These are phyloP conservation scores for Amblyraja radiata DNA, from an alignment of 2,797 vertebrate species.

Conservation along the genomic window DNA sequence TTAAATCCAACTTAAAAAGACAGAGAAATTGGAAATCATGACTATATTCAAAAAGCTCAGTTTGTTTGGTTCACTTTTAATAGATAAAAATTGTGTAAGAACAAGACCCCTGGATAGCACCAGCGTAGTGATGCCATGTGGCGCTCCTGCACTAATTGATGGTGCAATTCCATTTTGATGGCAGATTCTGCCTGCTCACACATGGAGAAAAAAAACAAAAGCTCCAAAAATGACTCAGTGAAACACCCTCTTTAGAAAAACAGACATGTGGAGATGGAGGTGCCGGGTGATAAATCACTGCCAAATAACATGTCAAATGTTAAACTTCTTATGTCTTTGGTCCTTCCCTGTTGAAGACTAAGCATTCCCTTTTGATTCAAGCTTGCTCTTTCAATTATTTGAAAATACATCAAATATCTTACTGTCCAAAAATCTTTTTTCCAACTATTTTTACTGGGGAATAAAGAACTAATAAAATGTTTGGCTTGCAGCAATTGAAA, in stretches of 20 bases:
- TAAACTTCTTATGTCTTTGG: slow-evolving; percentile 26
- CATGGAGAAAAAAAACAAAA: slow-evolving; percentile 25
- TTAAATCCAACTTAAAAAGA: neutral
- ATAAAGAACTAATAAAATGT: neutral
- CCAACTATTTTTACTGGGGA: neutral
- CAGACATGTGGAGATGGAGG: slow-evolving; percentile 27
- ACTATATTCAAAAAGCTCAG: neutral
- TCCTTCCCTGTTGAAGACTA: neutral
- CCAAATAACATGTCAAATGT: slow-evolving; percentile 8
- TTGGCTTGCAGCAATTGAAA: neutral
- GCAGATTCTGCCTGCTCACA: slow-evolving; percentile 29
- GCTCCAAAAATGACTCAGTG: neutral
- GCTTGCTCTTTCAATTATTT: slow-evolving; percentile 8
- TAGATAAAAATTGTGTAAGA: neutral
- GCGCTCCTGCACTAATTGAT: neutral
- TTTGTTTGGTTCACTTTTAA: neutral
- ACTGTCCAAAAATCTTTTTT: neutral
- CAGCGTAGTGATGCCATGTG: neutral
- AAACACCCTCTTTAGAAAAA: slow-evolving; percentile 30
- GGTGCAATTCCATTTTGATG: slow-evolving; percentile 4
- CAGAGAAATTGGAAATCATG: neutral
- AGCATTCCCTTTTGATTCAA: slow-evolving; percentile 18
- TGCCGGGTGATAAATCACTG: slow-evolving; percentile 15
- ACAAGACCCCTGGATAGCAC: neutral
- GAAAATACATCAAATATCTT: slow-evolving; percentile 9